These are phyloP conservation scores for Gymnodraco acuticeps DNA, from an alignment of 2,797 vertebrate species.

Conservation along the genomic window DNA sequence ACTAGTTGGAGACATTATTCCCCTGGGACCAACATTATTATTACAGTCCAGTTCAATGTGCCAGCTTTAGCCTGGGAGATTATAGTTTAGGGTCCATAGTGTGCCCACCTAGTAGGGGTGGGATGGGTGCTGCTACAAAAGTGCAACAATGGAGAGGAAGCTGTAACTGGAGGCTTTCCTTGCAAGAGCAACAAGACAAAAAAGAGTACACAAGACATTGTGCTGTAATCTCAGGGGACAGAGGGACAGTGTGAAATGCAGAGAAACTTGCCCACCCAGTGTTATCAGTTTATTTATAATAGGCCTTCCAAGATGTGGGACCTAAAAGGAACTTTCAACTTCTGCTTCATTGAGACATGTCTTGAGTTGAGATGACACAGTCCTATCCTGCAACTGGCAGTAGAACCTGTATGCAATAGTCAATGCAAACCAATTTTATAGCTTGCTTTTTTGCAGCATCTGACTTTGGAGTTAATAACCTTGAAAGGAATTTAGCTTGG, in stretches of 20 bases:
- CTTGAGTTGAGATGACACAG: slow-evolving; percentile 36
- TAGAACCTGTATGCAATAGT: not conserved
- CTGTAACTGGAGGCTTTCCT: slow-evolving; percentile 56
- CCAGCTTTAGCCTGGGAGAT: slow-evolving; percentile 42
- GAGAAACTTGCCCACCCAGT: slow-evolving; percentile 70
- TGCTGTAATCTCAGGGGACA: slow-evolving; percentile 49
- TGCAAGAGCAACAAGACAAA: slow-evolving; percentile 48
- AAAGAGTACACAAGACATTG: slow-evolving; percentile 51
- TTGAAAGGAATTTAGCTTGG: not conserved
- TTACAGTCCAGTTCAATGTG: slow-evolving; percentile 20
- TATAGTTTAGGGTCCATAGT: slow-evolving; percentile 39
- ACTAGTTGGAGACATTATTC: slow-evolving; percentile 2
- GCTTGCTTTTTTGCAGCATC: slow-evolving; percentile 5
- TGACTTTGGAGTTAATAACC: slow-evolving; percentile 9
- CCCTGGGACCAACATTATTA: not conserved
- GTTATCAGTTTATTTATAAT: slow-evolving; percentile 70
- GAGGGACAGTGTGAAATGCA: slow-evolving; percentile 47
- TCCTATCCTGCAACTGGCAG: slow-evolving; percentile 9
- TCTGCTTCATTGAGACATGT: slow-evolving; percentile 23
- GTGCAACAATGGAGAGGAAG: slow-evolving; percentile 77
- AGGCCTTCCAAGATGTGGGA: slow-evolving; percentile 57
- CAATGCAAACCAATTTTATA: slow-evolving; percentile 4
- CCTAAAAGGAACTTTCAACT: slow-evolving; percentile 68
- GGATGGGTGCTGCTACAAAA: slow-evolving; percentile 63
- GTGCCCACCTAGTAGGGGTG: slow-evolving; percentile 63